Percentiles rank a stretch among this genome's conserved stretches.
phyloP scores from a whole-genome alignment of 2,888 invertebrate genomes.

The Leucophenga maculata region DNA sequence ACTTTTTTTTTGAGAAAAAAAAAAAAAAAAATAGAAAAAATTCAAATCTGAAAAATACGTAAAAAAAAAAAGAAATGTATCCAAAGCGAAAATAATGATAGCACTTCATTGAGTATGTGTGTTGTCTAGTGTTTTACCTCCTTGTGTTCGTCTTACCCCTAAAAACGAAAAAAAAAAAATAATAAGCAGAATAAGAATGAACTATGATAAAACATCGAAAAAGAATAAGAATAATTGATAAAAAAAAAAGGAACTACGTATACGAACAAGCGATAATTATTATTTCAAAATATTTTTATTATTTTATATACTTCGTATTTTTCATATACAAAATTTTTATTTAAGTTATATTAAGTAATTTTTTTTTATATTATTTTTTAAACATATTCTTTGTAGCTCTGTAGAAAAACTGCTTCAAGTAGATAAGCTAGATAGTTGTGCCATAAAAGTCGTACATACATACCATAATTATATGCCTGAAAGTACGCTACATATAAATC shows the following conservation, averaged over 20 bases:
- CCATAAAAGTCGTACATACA: neutral
- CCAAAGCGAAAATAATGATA: constrained; percentile 72
- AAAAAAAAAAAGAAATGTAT: constrained; percentile 48
- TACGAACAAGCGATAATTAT: neutral
- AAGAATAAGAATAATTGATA: constrained; percentile 30
- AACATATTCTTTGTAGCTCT: neutral
- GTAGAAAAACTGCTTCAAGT: constrained; percentile 23
- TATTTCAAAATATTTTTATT: neutral
- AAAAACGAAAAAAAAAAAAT: constrained; percentile 47
- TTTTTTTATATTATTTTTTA: neutral
- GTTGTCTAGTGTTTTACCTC: constrained; percentile 91
- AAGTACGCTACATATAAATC: constrained; percentile 27
- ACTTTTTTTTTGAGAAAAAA: neutral
- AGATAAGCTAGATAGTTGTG: constrained; percentile 23
- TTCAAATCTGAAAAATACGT: constrained; percentile 42
- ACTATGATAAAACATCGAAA: constrained; percentile 45
- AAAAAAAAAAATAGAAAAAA: neutral
- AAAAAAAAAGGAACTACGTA: neutral
- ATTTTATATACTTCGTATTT: neutral
- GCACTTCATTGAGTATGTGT: constrained; percentile 79
- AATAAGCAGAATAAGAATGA: constrained; percentile 29
- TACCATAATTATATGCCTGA: neutral
- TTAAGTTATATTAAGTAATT: neutral
- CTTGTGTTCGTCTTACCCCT: constrained; percentile 88
- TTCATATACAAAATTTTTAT: neutral